These are phyloP conservation scores for Lasius fuliginosus DNA, from an alignment of 2,888 invertebrate species.

Conservation along the genomic window DNA sequence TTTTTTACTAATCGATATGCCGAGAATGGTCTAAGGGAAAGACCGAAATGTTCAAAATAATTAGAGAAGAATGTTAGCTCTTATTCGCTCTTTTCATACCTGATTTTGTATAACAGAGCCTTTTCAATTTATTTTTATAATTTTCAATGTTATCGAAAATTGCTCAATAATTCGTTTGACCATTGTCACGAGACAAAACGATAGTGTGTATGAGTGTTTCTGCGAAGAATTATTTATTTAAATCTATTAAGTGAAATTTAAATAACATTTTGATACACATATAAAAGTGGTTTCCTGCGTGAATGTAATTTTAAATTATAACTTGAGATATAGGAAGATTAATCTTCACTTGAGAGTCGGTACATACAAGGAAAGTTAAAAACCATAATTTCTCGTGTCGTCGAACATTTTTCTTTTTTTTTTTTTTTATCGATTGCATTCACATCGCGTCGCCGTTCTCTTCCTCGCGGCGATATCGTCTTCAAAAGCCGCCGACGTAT, in stretches of 20 bases:
- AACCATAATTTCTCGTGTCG: constrained; percentile 41
- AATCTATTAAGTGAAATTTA: background rate
- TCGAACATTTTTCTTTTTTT: background rate
- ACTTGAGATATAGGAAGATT: constrained; percentile 17
- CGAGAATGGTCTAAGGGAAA: too few relatives aligned
- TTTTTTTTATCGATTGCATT: background rate
- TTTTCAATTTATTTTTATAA: background rate
- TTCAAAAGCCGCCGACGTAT: constrained; percentile 40
- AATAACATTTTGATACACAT: background rate
- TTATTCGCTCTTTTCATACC: too few relatives aligned
- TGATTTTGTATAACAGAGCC: too few relatives aligned
- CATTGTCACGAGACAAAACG: background rate
- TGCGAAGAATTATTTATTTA: background rate
- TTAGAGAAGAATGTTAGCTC: too few relatives aligned
- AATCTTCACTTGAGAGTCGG: background rate
- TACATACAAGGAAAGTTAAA: background rate
- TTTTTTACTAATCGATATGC: too few relatives aligned
- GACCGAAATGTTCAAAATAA: too few relatives aligned
- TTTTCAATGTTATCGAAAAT: constrained; percentile 9
- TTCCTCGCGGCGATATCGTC: constrained; percentile 35
- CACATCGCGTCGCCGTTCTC: constrained; percentile 17
- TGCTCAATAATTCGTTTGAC: background rate
- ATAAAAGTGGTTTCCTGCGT: background rate
- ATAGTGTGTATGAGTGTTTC: background rate
- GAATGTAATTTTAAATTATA: background rate